These are phyloP conservation scores for Drosophila ezoana DNA, from an alignment of 2,888 invertebrate species.

Conservation along the genomic window DNA sequence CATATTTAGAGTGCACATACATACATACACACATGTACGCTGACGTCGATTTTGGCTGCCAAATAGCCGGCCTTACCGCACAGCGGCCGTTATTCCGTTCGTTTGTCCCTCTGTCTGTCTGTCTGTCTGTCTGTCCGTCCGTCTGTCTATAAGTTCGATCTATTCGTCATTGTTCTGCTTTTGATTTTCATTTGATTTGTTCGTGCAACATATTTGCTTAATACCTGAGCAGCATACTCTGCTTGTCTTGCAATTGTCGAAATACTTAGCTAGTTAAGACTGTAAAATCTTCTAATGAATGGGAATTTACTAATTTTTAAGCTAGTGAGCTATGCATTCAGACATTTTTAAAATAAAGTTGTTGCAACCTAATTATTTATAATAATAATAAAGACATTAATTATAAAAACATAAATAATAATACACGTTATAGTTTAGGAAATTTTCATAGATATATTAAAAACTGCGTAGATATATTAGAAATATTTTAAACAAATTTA, in stretches of 20 bases:
- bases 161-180: slow-evolving; percentile 74
- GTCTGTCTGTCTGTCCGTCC: slow-evolving; percentile 26
- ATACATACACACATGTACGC: slow-evolving; percentile 28
- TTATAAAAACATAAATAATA: too few species aligned
- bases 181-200: slow-evolving; percentile 21
- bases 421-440: too few species aligned
- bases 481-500: too few species aligned
- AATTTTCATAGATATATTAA: too few species aligned
- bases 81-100: slow-evolving; percentile 29
- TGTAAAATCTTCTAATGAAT: not conserved
- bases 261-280: not conserved
- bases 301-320: too few species aligned
- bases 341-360: too few species aligned
- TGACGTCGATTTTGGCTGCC: slow-evolving; percentile 65
- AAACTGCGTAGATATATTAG: too few species aligned
- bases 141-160: slow-evolving; percentile 42
- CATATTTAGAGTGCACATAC: slow-evolving; percentile 2
- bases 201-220: not conserved
- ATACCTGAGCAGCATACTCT: slow-evolving; percentile 3
- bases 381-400: too few species aligned
- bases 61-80: slow-evolving; percentile 64
- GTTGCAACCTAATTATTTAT: too few species aligned
- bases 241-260: not conserved
- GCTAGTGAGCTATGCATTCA: not conserved
- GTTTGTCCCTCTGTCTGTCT: slow-evolving; percentile 19